These are phyloP conservation scores for Propsilocerus akamusi DNA, from an alignment of 1,140 invertebrate genomes.

Conservation along the genomic window DNA sequence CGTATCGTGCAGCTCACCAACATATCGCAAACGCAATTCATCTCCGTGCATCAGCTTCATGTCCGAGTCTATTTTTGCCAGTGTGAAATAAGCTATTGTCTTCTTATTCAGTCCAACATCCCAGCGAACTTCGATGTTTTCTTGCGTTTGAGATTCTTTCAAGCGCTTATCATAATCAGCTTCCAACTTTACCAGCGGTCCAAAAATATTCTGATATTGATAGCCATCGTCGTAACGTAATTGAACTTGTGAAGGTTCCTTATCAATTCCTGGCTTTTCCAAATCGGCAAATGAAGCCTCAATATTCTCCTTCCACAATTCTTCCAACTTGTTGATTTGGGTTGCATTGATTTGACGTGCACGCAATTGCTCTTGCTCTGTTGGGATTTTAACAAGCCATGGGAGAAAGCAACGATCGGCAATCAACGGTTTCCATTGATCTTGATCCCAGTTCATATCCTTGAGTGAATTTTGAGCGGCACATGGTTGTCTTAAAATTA, in stretches of 20 bases:
- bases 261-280: constrained; percentile 93
- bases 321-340: constrained; percentile 95
- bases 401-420: constrained; percentile 87
- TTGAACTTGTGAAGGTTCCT: constrained; percentile 89
- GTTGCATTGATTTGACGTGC: constrained; percentile 89
- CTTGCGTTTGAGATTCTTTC: constrained; percentile 97
- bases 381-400: constrained; percentile 93
- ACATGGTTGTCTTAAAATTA: constrained; percentile 59
- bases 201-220: constrained; percentile 98
- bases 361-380: constrained; percentile 86
- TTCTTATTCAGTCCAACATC: constrained; percentile 97
- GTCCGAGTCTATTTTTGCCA: constrained; percentile 95
- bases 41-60: constrained; percentile 99
- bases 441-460: constrained; percentile 99
- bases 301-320: constrained; percentile 96
- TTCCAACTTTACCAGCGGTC: constrained; percentile 90
- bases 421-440: constrained; percentile 96
- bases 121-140: constrained; percentile 97
- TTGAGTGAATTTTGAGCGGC: constrained; percentile 90
- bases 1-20: constrained; percentile 79
- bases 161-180: constrained; percentile 96
- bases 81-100: constrained; percentile 89
- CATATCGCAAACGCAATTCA: constrained; percentile 83
- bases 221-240: constrained; percentile 95
- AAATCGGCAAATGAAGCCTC: constrained; percentile 95